Evolutionary conservation across 2,888 invertebrate species (phyloP), one percentile per base, ranked within the genome.

Genomic region (Cheilosia vulpina): DNA sequence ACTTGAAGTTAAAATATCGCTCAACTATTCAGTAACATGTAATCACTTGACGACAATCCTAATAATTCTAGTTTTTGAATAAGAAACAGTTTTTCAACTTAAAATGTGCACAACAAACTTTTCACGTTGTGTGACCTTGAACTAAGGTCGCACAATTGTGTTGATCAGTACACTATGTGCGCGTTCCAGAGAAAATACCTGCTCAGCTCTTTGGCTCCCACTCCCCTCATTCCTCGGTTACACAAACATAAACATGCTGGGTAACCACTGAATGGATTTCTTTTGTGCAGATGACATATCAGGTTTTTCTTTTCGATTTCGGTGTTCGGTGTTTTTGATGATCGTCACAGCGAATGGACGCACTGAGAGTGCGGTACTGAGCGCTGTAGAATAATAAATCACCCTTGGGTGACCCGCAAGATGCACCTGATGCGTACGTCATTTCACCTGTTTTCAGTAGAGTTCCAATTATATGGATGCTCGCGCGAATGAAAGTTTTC

Each of bases 401-500:
- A 78, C 78, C 78, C 55, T 27, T 65, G 65, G 57, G 31, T 65
- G 78, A 78, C 78, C 78, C 63, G 21, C 31, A 50, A 78, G 58
- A 55, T 78, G 71, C 78, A 78, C 71, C 71, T 71, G 27, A 27
- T 27, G 78, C 63, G 63, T 77, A 52, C 77, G 68, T 62, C 60
- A 77, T 62, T 69, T 43, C 60, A 66, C 53, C 58, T 58, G 65
- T 73, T 63, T 52, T 27, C 57, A 55, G 63, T 55, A 43, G 43
- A 66, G 53, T 57, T 65, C 66, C 69, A 55, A 60, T 53, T 34
- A 15, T 43, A 50, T 52, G 53, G 31, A 55, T 41, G 19, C 41
- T 34, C 53, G 57, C 6, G 19, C 57, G 63, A 78, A 78, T 71
- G 78, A 78, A 78, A 78, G 78, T 78, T 71, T 78, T 78, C 71